Base-by-base conservation (phyloP, 2,113 vertebrate genomes). In the Halcyon malimbica region DNA sequence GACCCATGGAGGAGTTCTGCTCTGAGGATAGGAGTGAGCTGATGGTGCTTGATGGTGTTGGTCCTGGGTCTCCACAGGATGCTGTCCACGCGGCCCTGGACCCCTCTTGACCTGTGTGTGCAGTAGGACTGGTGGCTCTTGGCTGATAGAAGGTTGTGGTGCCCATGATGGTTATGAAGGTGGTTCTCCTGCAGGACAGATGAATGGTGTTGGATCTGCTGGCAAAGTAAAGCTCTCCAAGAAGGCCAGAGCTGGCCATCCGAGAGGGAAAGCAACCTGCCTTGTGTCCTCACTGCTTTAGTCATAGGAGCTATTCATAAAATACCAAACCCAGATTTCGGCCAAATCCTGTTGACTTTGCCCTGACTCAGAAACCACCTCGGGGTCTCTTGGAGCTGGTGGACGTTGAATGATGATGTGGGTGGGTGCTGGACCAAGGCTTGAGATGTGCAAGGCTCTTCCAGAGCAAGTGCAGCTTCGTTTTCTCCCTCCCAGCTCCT, bases 61-160 rank as follows among this genome's bases (percentile, higher is more conserved):
- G 10, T 76, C 39, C 46, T 84, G 48, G 8, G 16, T 80, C 16
- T 80, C 31, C 67, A 5, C 26, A 46, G 51, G n/a, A 4, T 12
- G 37, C 13, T 60, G 12, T 59, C 9, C 31, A 33, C 26, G 35
- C 21, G 50, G 5, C 10, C 23, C 13, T 13, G 26, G 41, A 35
- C 19, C 28, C 23, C 7, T 57, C 35, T 51, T 75, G 65, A 33
- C 13, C 56, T 0, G 0, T 25, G 37, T 39, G 26, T 65, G 70
- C 13, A 0, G 0, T n/a, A 23, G 57, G 16, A 20, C 67, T 44
- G 9, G 15, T 33, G 69, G 35, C 39, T 65, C 9, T 60, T 2
- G 9, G 41, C 15, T 29, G 15, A 4, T n/a, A n/a, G 17, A n/a
- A 84, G 28, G 26, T 25, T 51, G 41, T 44, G 37, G 54, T 83